Evolutionary conservation across 2,888 invertebrate species (phyloP), one percentile per base, ranked within the genome.

Genomic region (Microctonus hyperodae): DNA sequence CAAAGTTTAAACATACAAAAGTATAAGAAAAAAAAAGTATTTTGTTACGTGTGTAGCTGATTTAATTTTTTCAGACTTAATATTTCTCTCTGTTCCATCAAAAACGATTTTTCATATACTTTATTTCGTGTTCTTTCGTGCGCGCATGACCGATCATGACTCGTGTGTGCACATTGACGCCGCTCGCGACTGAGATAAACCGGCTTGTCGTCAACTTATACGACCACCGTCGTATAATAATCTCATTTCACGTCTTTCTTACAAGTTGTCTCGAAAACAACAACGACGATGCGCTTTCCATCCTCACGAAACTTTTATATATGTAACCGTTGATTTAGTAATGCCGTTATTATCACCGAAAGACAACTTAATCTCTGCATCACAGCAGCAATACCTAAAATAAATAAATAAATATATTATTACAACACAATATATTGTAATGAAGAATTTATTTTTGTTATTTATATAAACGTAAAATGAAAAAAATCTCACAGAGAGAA

Each of bases 111-210:
- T 33, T 56, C 33, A 1, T 16, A 10, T 31, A 28, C 20, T 55
- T 31, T 10, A 28, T 55, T 55, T 22, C 16, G 31, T 20, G 48
- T 37, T 31, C 35, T 37, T 57, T 51, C 57, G 56, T 61, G 55
- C 61, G 56, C 56, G 61, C 65, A 61, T 66, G 61, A 66, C 60
- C 56, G 61, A 66, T 66, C 61, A 61, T 55, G 40, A 58, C 53
- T 65, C 59, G 65, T 60, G 60, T 60, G 59, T 40, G 40, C 40
- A 60, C 40, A 40, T 23, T 50, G 60, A 60, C 50, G 60, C 28
- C 44, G 28, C 44, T 44, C 44, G 44, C 44, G 16, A n/a, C 44
- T 44, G 44, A 44, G 55, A 53, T 44, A 44, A 65, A 65, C 59
- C 59, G 50, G 65, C 51, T 59, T 28, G 35, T 25, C 51, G 65